These are phyloP conservation scores for Scaptomyza graminum DNA, from an alignment of 1,140 invertebrate genomes.

Conservation along the genomic window DNA sequence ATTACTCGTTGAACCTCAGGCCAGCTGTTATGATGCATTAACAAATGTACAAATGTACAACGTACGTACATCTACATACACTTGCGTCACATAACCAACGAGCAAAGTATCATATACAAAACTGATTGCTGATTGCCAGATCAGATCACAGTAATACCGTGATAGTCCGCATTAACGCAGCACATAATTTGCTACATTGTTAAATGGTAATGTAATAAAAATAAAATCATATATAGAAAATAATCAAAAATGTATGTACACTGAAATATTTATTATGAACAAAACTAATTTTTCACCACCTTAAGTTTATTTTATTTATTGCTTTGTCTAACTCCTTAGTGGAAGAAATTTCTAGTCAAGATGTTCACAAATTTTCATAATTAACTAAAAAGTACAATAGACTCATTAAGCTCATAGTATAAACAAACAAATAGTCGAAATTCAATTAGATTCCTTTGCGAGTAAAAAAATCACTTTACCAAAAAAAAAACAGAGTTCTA, in stretches of 20 bases:
- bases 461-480: too few relatives aligned
- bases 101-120: constrained; percentile 1
- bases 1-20: constrained; percentile 39
- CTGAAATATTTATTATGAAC: too few relatives aligned
- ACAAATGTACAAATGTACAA: constrained; percentile 3
- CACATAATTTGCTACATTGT: background rate
- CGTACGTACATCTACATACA: constrained; percentile 4
- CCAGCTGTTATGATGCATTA: constrained; percentile 34
- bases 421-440: constrained; percentile 2
- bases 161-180: too few relatives aligned
- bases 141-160: background rate
- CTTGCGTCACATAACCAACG: constrained; percentile 25
- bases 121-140: background rate
- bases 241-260: too few relatives aligned
- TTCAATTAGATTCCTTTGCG: background rate
- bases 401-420: background rate
- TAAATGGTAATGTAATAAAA: background rate
- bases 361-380: background rate
- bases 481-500: background rate
- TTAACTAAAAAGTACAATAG: background rate
- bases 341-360: background rate
- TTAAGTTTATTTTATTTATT: too few relatives aligned
- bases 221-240: too few relatives aligned
- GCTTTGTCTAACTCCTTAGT: too few relatives aligned
- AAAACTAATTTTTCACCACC: too few relatives aligned